phyloP scores from a whole-genome alignment of 2,113 vertebrate species.

The Albula glossodonta region DNA sequence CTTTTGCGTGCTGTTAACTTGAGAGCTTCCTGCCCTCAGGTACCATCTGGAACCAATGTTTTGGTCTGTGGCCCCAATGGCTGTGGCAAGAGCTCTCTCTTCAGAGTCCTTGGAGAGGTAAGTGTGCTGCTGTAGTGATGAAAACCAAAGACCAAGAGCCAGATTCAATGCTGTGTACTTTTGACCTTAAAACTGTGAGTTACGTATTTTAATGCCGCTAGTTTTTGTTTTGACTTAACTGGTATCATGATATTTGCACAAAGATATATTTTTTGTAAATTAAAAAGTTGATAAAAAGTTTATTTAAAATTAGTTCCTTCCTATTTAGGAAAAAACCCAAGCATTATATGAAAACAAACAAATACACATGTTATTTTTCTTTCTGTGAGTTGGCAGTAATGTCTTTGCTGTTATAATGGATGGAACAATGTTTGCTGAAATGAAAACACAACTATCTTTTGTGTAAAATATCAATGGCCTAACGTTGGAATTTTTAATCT shows the following conservation, averaged over 20 bases:
- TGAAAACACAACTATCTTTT: not conserved
- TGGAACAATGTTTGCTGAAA: not conserved
- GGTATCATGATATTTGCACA: no score
- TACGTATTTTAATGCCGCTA: not conserved
- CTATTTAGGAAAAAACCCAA: no score
- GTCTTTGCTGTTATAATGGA: not conserved
- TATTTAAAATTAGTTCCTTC: no score
- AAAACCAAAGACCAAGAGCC: not conserved
- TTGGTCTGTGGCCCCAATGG: slow-evolving; percentile 98
- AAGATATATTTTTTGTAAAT: no score
- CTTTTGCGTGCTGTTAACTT: not conserved
- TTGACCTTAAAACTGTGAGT: not conserved
- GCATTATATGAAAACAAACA: no score
- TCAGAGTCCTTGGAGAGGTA: slow-evolving; percentile 94
- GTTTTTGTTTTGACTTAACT: no score
- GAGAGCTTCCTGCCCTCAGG: slow-evolving; percentile 62
- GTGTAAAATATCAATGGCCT: not conserved
- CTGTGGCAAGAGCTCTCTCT: slow-evolving; percentile 97
- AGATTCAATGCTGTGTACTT: not conserved
- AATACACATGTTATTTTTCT: not conserved
- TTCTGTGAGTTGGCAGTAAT: not conserved
- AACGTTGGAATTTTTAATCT: not conserved
- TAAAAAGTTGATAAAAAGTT: no score
- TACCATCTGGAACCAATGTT: slow-evolving; percentile 91
- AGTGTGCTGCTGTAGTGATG: slow-evolving; percentile 35